Base-by-base conservation (phyloP, 2,888 invertebrate species). In the Tyria jacobaeae region DNA sequence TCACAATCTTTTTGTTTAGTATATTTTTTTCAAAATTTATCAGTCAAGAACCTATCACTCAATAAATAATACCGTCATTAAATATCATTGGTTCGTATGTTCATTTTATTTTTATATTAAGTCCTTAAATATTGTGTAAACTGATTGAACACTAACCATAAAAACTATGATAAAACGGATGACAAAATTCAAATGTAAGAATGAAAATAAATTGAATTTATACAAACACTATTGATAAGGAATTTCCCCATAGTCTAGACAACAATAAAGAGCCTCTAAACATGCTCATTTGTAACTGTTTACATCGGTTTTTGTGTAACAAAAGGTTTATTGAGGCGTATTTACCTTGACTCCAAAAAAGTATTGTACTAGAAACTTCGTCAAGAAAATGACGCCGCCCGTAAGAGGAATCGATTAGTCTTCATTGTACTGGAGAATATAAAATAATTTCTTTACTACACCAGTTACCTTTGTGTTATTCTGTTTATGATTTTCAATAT, bases 351-450 rank as follows among this genome's bases (percentile, higher is more conserved):
- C 51, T 37, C 31, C n/a, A 41, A 54, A 61, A 50, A 58, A 61
- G 24, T 44, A 50, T 49, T 65, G 49, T 64, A 66, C 39, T 9
- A 58, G 55, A 68, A 64, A 63, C 27, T 41, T 31, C 47, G 24
- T 62, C 57, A 67, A 50, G 68, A 73, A 73, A 58, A 63, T 49
- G 48, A 62, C 44, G 64, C n/a, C 25, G 24, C 31, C 41, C 51
- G 57, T 56, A 58, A 57, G 52, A 67, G 65, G 12, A 70, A 71
- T 82, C 77, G 73, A 79, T 81, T 76, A 76, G 71, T 79, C 80
- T 82, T 80, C 76, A 77, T 82, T 79, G 76, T 17, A 53, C 27
- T 62, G 35, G 34, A 59, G 60, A 75, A 74, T 73, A 75, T 79
- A 75, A 78, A 80, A 79, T 76, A 65, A 71, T 75, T 70, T 72